Evolutionary conservation across 1,140 invertebrate genomes (phyloP).

Genomic region (Drosophila ogumai): DNA sequence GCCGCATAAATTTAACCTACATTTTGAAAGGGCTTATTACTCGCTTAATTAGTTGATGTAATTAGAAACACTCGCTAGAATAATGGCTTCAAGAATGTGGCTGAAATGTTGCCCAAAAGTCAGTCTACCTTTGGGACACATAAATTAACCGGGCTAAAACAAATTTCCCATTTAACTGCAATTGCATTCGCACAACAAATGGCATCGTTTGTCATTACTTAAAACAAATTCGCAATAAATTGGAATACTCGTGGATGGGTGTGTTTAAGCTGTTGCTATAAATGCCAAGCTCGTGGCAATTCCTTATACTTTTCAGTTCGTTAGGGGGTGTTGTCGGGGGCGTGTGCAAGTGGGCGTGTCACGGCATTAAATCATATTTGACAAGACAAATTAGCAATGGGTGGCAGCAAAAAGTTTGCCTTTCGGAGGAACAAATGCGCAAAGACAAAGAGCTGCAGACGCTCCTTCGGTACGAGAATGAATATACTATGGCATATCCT

Average conservation of each 20-base stretch:
- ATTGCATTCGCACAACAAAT: constrained; percentile 46
- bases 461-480: not conserved
- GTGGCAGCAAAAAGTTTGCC: constrained; percentile 24
- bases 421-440: constrained; percentile 8
- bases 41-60: constrained; percentile 9
- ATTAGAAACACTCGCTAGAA: not conserved
- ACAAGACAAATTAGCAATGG: constrained; percentile 70
- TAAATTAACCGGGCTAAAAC: not conserved
- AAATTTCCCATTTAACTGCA: constrained; percentile 19
- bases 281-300: constrained; percentile 31
- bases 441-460: constrained; percentile 13
- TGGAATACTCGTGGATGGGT: constrained; percentile 30
- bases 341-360: constrained; percentile 40
- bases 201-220: constrained; percentile 59
- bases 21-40: constrained; percentile 5
- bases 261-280: constrained; percentile 6
- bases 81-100: constrained; percentile 1
- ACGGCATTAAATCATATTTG: constrained; percentile 65
- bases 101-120: not conserved
- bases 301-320: constrained; percentile 32
- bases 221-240: constrained; percentile 59
- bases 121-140: not conserved
- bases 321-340: not conserved
- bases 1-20: not conserved
- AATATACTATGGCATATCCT: not conserved